These are phyloP conservation scores for Pogonus chalceus DNA, from an alignment of 1,140 invertebrate species.

Conservation along the genomic window DNA sequence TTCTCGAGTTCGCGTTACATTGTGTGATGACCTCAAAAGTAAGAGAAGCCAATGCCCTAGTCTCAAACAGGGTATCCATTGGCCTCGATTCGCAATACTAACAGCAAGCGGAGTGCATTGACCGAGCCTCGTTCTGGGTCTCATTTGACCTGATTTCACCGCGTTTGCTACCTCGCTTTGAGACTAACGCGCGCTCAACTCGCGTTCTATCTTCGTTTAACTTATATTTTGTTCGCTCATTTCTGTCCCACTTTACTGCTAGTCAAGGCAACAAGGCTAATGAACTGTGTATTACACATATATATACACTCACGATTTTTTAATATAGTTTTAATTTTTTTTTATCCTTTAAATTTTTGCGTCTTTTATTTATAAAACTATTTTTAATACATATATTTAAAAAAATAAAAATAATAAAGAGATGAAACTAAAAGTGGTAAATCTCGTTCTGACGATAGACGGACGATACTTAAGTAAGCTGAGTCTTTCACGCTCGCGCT, in stretches of 20 bases:
- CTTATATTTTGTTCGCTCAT: neutral
- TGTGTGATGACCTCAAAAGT: slow-evolving; percentile 29
- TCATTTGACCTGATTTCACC: slow-evolving; percentile 27
- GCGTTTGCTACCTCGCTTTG: neutral
- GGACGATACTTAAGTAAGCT: too few species aligned
- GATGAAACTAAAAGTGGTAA: too few species aligned
- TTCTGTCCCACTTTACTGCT: slow-evolving; percentile 22
- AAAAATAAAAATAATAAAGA: too few species aligned
- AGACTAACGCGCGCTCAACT: neutral
- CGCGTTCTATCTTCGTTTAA: neutral
- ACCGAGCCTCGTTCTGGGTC: slow-evolving; percentile 25
- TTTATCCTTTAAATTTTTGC: too few species aligned
- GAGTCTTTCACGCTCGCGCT: too few species aligned
- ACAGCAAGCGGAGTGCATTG: slow-evolving; percentile 24
- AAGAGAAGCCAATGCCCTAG: slow-evolving; percentile 28
- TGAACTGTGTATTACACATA: slow-evolving; percentile 14
- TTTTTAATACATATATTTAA: too few species aligned
- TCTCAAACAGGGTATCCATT: slow-evolving; percentile 20
- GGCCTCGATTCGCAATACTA: slow-evolving; percentile 27
- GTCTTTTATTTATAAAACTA: too few species aligned
- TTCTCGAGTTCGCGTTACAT: slow-evolving; percentile 4
- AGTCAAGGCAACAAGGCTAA: slow-evolving; percentile 24
- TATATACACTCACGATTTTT: neutral
- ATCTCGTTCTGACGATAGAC: too few species aligned
- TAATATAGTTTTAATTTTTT: too few species aligned